Conservation (phyloP, 2,888 invertebrate genomes). For the Eubasilissa splendida region DNA sequence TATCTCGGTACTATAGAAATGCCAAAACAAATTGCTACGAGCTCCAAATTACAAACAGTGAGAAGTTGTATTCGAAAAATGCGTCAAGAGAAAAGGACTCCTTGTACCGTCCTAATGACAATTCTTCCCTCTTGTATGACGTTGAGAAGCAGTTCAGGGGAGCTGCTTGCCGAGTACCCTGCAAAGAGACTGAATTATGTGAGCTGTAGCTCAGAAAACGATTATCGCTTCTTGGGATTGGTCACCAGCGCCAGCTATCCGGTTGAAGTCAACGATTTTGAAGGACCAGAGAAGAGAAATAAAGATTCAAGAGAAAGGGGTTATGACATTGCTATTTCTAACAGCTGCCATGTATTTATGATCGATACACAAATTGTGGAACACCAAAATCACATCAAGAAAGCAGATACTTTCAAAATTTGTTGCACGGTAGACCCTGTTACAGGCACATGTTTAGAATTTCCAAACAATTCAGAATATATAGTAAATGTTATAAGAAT, state of each 20-base stretch:
- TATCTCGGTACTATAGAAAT: constrained; percentile 97
- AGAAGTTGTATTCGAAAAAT: constrained; percentile 91
- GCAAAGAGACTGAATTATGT: constrained; percentile 90
- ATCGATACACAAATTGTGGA: constrained; percentile 90
- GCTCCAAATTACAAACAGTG: constrained; percentile 84
- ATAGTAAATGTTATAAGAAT: constrained; percentile 81
- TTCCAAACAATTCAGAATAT: constrained; percentile 88
- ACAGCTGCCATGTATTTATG: constrained; percentile 96
- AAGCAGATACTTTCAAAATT: constrained; percentile 88
- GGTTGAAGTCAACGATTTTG: constrained; percentile 61
- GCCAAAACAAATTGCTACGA: constrained; percentile 85
- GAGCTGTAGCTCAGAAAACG: constrained; percentile 92
- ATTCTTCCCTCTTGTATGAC: constrained; percentile 86
- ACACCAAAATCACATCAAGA: constrained; percentile 85
- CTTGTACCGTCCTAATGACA: constrained; percentile 88
- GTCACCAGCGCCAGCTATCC: constrained; percentile 86
- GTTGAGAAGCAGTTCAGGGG: constrained; percentile 84
- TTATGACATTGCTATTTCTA: constrained; percentile 77
- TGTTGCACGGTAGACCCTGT: constrained; percentile 87
- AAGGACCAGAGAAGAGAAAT: constrained; percentile 42
- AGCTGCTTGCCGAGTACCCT: constrained; percentile 88
- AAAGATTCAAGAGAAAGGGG: constrained; percentile 60
- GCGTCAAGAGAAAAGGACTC: constrained; percentile 89
- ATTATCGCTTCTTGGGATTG: constrained; percentile 92
- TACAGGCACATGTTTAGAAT: constrained; percentile 87